Percentiles rank a stretch among this genome's conserved stretches.
phyloP scores from a whole-genome alignment of 2,113 vertebrate species.

The Tragelaphus buxtoni region DNA sequence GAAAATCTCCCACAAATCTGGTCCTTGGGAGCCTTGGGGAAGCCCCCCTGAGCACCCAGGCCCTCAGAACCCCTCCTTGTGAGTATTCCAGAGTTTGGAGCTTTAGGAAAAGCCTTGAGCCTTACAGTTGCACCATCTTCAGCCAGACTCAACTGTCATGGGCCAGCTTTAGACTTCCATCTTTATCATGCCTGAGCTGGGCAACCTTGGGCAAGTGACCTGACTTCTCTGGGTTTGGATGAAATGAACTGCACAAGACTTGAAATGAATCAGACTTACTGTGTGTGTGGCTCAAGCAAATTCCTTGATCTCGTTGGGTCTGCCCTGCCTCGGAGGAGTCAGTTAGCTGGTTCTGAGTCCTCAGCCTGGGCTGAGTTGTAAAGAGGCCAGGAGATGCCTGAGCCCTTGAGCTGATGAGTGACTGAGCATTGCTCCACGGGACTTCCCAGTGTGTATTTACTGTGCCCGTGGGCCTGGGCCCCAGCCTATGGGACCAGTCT shows the following conservation, averaged over 20 bases:
- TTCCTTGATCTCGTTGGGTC: background rate
- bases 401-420: background rate
- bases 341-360: background rate
- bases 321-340: background rate
- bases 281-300: background rate
- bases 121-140: background rate
- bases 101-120: background rate
- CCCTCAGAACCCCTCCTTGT: background rate
- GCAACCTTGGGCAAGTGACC: background rate
- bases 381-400: no score
- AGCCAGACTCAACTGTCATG: background rate
- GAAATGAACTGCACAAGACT: no score
- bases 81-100: background rate
- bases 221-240: background rate
- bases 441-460: background rate
- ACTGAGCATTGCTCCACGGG: background rate
- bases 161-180: background rate
- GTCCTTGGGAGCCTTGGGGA: background rate
- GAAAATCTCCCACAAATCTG: background rate
- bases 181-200: background rate
- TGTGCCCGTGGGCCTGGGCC: background rate
- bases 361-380: background rate
- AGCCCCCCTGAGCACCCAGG: background rate
- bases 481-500: slow-evolving; percentile 35
- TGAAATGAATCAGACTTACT: background rate